These are phyloP conservation scores for Mactra quadrangularis DNA, from an alignment of 1,140 invertebrate species.

Conservation along the genomic window DNA sequence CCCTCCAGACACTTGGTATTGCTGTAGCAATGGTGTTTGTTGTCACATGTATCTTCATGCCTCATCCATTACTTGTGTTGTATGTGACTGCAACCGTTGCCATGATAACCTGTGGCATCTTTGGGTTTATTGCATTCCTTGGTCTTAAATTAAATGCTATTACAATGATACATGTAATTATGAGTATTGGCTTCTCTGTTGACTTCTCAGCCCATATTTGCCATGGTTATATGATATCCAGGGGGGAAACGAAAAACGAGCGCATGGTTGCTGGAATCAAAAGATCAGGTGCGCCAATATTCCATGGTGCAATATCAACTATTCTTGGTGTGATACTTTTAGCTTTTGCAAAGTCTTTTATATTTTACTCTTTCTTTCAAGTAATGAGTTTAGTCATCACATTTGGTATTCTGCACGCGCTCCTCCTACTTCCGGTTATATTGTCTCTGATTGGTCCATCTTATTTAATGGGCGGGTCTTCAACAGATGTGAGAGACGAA, in stretches of 20 bases:
- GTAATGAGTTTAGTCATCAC: conserved; percentile 88
- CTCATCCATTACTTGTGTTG: conserved; percentile 95
- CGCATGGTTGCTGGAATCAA: conserved; percentile 94
- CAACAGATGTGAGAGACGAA: neutral
- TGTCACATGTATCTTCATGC: conserved; percentile 97
- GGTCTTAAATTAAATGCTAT: conserved; percentile 97
- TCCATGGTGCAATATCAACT: conserved; percentile 96
- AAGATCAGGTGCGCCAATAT: conserved; percentile 95
- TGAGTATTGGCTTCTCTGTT: conserved; percentile 99
- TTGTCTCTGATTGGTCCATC: conserved; percentile 45
- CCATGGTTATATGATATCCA: conserved; percentile 96
- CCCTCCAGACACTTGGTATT: conserved; percentile 95
- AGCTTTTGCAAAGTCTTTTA: conserved; percentile 96
- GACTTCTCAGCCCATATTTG: conserved; percentile 99
- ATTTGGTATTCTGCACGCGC: conserved; percentile 36
- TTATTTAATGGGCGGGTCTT: neutral
- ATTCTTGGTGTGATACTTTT: conserved; percentile 95
- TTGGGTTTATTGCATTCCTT: conserved; percentile 98
- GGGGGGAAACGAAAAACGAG: conserved; percentile 83
- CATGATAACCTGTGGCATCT: conserved; percentile 96
- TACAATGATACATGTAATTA: conserved; percentile 99
- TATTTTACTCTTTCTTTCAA: conserved; percentile 99
- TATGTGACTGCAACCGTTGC: conserved; percentile 98
- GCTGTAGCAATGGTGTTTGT: conserved; percentile 98
- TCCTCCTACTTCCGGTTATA: conserved; percentile 38